phyloP scores from a whole-genome alignment of 2,888 invertebrate species.

The Ochropleura plecta region DNA sequence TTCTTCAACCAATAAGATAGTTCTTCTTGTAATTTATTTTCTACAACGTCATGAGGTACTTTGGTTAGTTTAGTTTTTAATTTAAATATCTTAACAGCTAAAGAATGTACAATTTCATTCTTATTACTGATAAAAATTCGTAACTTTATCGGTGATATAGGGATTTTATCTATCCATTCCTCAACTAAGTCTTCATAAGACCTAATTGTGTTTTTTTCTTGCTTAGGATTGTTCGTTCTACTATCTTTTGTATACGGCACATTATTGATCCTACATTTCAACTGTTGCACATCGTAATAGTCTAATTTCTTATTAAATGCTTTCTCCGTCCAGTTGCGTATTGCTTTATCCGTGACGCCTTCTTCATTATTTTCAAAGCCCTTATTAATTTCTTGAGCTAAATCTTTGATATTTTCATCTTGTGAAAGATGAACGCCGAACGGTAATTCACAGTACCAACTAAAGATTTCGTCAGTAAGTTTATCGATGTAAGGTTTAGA shows the following conservation, averaged over 20 bases:
- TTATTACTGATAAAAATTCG: constrained; percentile 28
- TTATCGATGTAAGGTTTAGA: constrained; percentile 15
- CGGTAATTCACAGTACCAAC: constrained; percentile 54
- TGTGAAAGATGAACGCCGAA: constrained; percentile 17
- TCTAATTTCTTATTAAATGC: constrained; percentile 44
- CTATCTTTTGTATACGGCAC: constrained; percentile 3
- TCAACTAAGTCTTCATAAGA: constrained; percentile 54
- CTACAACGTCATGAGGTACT: constrained; percentile 1
- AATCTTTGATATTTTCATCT: constrained; percentile 40
- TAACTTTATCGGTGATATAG: constrained; percentile 21
- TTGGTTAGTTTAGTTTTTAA: constrained; percentile 21
- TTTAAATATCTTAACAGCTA: constrained; percentile 51
- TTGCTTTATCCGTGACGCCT: constrained; percentile 15
- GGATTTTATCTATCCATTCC: constrained; percentile 53
- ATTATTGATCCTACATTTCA: constrained; percentile 48
- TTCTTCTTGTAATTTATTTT: constrained; percentile 38
- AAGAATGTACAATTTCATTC: constrained; percentile 49
- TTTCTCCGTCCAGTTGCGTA: constrained; percentile 41
- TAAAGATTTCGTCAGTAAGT: constrained; percentile 34
- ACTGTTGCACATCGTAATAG: constrained; percentile 7
- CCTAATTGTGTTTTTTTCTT: constrained; percentile 41
- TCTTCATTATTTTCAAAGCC: constrained; percentile 11
- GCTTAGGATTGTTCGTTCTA: constrained; percentile 12
- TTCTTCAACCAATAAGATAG: constrained; percentile 60
- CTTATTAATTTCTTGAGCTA: constrained; percentile 45